Conservation (phyloP, 1,140 invertebrate species). For the Trichoplusia ni region DNA sequence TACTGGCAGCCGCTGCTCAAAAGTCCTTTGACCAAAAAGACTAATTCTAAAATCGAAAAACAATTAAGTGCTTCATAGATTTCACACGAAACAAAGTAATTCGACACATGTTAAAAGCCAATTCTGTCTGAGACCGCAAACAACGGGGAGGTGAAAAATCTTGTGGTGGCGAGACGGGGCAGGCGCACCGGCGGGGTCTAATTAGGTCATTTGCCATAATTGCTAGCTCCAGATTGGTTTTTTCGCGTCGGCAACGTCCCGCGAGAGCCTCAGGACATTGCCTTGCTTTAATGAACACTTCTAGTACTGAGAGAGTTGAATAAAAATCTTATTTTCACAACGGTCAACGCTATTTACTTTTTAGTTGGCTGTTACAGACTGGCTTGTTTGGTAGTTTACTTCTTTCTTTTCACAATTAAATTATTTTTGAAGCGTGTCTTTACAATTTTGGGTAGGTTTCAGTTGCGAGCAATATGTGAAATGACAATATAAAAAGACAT, state of each 20-base stretch:
- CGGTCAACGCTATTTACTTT: slow-evolving; percentile 31
- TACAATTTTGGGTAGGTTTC: too few relatives aligned
- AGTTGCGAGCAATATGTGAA: too few relatives aligned
- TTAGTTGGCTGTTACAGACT: slow-evolving; percentile 5
- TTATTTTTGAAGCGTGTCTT: too few relatives aligned
- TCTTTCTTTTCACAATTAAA: too few relatives aligned
- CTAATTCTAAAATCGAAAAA: neutral
- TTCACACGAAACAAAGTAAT: slow-evolving; percentile 21
- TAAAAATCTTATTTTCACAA: slow-evolving; percentile 42
- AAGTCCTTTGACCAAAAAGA: neutral
- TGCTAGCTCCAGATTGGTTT: slow-evolving; percentile 71
- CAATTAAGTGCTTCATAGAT: neutral
- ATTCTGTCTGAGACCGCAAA: slow-evolving; percentile 37
- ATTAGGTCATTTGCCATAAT: slow-evolving; percentile 74
- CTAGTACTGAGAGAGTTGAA: slow-evolving; percentile 46
- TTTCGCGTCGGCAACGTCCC: slow-evolving; percentile 69
- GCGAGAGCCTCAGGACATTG: slow-evolving; percentile 45
- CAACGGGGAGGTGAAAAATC: slow-evolving; percentile 41
- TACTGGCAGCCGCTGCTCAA: too few relatives aligned
- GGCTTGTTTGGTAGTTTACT: neutral
- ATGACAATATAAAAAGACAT: too few relatives aligned
- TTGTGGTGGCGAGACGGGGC: slow-evolving; percentile 36
- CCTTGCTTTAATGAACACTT: slow-evolving; percentile 67
- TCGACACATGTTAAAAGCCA: slow-evolving; percentile 33
- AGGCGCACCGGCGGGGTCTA: slow-evolving; percentile 48